Evolutionary conservation across 2,888 invertebrate species (phyloP).

Genomic region (Tricholauxania praeusta): DNA sequence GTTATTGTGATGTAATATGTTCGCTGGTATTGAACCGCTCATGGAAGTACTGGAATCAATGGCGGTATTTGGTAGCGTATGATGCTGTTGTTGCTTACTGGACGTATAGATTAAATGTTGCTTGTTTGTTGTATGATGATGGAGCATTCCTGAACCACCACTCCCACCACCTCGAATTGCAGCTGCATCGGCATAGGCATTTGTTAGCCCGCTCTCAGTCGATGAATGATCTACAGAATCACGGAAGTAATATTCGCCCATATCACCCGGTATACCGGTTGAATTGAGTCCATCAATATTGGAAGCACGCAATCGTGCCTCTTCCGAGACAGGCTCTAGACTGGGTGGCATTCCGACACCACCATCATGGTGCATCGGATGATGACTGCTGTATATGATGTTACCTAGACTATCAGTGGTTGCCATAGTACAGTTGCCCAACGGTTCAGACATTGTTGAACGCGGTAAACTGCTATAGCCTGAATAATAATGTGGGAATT

Average conservation of each 20-base stretch:
- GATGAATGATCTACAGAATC: slow-evolving; percentile 85
- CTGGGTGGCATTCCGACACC: slow-evolving; percentile 59
- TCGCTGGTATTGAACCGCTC: slow-evolving; percentile 40
- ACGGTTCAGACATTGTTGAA: slow-evolving; percentile 83
- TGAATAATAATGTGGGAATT: slow-evolving; percentile 62
- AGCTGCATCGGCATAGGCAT: slow-evolving; percentile 56
- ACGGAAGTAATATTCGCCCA: slow-evolving; percentile 78
- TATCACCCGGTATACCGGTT: slow-evolving; percentile 48
- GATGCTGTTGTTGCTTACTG: slow-evolving; percentile 48
- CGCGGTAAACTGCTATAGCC: slow-evolving; percentile 89
- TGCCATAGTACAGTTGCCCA: slow-evolving; percentile 69
- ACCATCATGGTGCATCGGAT: slow-evolving; percentile 54
- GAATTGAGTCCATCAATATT: slow-evolving; percentile 58
- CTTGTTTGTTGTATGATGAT: slow-evolving; percentile 53
- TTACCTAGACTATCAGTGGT: slow-evolving; percentile 58
- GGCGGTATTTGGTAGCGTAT: slow-evolving; percentile 54
- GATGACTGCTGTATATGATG: slow-evolving; percentile 73
- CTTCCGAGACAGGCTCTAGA: slow-evolving; percentile 79
- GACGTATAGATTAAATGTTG: slow-evolving; percentile 55
- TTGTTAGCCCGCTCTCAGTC: slow-evolving; percentile 77
- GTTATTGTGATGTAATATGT: not conserved
- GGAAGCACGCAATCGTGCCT: slow-evolving; percentile 67
- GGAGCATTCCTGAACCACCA: slow-evolving; percentile 42
- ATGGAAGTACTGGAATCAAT: slow-evolving; percentile 56
- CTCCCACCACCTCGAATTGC: slow-evolving; percentile 40